phyloP scores from a whole-genome alignment of 2,888 invertebrate genomes.

The Calameuta filiformis region DNA sequence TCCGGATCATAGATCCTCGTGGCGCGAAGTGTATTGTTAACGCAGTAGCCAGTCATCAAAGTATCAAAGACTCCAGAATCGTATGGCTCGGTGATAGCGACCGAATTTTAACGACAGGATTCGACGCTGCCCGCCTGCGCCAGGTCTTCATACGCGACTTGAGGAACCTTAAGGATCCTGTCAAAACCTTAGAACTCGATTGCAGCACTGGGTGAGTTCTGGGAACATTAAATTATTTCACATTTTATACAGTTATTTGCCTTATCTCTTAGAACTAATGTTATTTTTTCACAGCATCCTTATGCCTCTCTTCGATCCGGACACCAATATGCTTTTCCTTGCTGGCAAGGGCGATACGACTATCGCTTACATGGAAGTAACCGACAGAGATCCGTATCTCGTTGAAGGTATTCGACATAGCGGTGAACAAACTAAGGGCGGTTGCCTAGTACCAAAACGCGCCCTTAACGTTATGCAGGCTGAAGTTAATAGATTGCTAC shows the following conservation, averaged over 20 bases:
- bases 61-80: slow-evolving; percentile 90
- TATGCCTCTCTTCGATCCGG: slow-evolving; percentile 92
- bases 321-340: slow-evolving; percentile 95
- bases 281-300: slow-evolving; percentile 71
- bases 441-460: slow-evolving; percentile 91
- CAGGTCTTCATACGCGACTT: slow-evolving; percentile 91
- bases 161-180: slow-evolving; percentile 80
- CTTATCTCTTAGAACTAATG: not conserved
- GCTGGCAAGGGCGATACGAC: slow-evolving; percentile 96
- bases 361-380: slow-evolving; percentile 90
- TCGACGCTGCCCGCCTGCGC: slow-evolving; percentile 85
- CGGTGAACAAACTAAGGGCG: slow-evolving; percentile 95
- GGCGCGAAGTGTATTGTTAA: slow-evolving; percentile 66
- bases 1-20: slow-evolving; percentile 88
- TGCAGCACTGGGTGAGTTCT: slow-evolving; percentile 80
- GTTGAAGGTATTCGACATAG: slow-evolving; percentile 89
- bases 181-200: slow-evolving; percentile 84
- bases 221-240: not conserved
- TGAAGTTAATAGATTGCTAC: slow-evolving; percentile 91
- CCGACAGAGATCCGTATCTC: slow-evolving; percentile 89
- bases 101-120: slow-evolving; percentile 89
- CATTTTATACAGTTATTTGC: not conserved
- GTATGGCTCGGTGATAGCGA: slow-evolving; percentile 91
- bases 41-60: slow-evolving; percentile 83
- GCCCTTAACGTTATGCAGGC: slow-evolving; percentile 96